Evolutionary conservation across 2,888 invertebrate species (phyloP).

Genomic region (Baccha elongata): DNA sequence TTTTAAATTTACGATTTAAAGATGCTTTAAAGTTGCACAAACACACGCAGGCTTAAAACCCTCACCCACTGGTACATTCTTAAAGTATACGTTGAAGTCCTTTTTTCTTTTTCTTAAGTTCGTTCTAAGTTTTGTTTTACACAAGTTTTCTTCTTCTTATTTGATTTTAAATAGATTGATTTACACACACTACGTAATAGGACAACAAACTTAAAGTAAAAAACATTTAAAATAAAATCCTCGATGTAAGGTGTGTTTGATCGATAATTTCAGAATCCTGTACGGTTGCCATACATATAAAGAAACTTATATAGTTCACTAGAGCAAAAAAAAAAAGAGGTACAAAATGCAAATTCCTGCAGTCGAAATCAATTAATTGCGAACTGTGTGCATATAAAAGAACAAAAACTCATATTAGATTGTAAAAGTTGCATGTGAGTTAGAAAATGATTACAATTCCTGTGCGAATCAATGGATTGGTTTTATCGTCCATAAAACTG

Average conservation of each 20-base stretch:
- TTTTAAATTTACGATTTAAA: constrained; percentile 53
- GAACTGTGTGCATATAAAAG: constrained; percentile 49
- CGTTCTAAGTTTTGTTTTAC: constrained; percentile 10
- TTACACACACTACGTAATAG: constrained; percentile 55
- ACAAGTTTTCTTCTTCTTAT: constrained; percentile 40
- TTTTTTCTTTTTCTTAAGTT: constrained; percentile 41
- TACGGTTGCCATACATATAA: constrained; percentile 56
- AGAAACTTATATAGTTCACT: constrained; percentile 64
- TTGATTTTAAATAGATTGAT: constrained; percentile 64
- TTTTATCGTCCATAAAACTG: not conserved
- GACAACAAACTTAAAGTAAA: constrained; percentile 62
- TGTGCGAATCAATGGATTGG: not conserved
- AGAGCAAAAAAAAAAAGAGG: constrained; percentile 52
- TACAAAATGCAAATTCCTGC: constrained; percentile 63
- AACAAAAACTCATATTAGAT: constrained; percentile 1
- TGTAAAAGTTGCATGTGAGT: not conserved
- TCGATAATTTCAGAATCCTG: constrained; percentile 60
- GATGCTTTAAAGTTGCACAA: constrained; percentile 42
- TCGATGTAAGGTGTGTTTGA: constrained; percentile 58
- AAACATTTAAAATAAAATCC: constrained; percentile 45
- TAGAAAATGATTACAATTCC: not conserved
- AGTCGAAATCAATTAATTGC: constrained; percentile 62
- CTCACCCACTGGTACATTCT: constrained; percentile 32
- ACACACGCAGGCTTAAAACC: constrained; percentile 40
- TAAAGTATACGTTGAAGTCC: constrained; percentile 63